Evolutionary conservation across 1,140 invertebrate genomes (phyloP).

Genomic region (Drosophila suzukii): DNA sequence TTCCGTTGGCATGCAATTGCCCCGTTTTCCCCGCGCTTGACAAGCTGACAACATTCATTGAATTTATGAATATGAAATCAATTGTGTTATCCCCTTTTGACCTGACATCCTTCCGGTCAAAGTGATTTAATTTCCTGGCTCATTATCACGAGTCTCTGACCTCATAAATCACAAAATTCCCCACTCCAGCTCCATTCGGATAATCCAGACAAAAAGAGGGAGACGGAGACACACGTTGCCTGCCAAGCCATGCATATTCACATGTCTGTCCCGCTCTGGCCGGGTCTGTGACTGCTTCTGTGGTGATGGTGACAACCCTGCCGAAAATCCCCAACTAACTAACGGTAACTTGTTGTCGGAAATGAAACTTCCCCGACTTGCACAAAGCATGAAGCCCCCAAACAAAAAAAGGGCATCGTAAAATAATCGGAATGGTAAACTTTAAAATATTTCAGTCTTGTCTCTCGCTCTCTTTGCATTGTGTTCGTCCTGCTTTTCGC

Average conservation of each 20-base stretch:
- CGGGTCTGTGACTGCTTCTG: constrained; percentile 14
- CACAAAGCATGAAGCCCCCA: constrained; percentile 29
- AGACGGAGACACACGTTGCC: constrained; percentile 63
- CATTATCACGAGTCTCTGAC: constrained; percentile 83
- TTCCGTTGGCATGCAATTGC: constrained; percentile 16
- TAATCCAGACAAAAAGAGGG: constrained; percentile 30
- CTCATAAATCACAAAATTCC: constrained; percentile 79
- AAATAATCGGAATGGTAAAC: constrained; percentile 53
- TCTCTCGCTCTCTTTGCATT: constrained; percentile 47
- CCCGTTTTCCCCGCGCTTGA: constrained; percentile 20
- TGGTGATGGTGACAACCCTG: constrained; percentile 69
- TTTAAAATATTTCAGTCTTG: constrained; percentile 75
- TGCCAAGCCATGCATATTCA: constrained; percentile 67
- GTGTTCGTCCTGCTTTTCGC: constrained; percentile 28
- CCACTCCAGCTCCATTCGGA: constrained; percentile 20
- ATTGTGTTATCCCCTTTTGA: constrained; percentile 82
- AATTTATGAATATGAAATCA: constrained; percentile 82
- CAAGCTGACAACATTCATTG: constrained; percentile 76
- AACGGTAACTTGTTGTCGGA: constrained; percentile 82
- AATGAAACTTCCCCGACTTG: constrained; percentile 80
- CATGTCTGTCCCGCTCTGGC: constrained; percentile 26
- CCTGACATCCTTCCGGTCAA: constrained; percentile 83
- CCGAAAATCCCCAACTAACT: constrained; percentile 66
- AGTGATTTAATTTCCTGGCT: constrained; percentile 84
- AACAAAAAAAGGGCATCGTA: constrained; percentile 22